A percentile compares a stretch with the other conserved stretches of the same genome.
Evolutionary conservation across 1,140 invertebrate genomes (phyloP).

Genomic region (Tetragonula clypearis): DNA sequence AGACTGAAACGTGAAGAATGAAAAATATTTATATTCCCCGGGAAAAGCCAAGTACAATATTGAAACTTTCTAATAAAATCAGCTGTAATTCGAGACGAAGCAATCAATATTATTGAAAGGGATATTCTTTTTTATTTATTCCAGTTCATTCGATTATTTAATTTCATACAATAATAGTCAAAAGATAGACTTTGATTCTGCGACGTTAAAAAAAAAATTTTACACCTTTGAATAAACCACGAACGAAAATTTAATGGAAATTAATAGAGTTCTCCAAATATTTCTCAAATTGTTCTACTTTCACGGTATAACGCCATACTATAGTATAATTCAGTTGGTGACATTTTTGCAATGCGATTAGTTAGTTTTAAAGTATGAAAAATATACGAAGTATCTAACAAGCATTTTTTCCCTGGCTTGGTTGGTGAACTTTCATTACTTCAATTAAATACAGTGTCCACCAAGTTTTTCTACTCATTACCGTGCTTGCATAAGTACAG

Average conservation of each 20-base stretch:
- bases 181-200: background rate
- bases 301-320: no score
- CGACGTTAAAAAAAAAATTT: background rate
- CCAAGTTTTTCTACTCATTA: conserved; percentile 33
- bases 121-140: background rate
- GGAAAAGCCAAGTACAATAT: conserved; percentile 1
- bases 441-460: conserved; percentile 33
- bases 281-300: background rate
- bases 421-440: conserved; percentile 35
- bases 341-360: conserved; percentile 5
- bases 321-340: background rate
- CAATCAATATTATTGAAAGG: background rate
- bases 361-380: conserved; percentile 5
- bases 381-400: background rate
- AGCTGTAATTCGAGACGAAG: background rate
- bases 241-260: background rate
- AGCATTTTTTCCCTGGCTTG: conserved; percentile 1
- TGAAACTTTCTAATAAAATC: background rate
- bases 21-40: conserved; percentile 42
- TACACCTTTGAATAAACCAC: background rate
- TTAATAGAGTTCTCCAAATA: background rate
- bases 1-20: conserved; percentile 35
- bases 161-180: background rate
- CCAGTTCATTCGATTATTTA: background rate
- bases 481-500: background rate